These are phyloP conservation scores for Hypomecis punctinalis DNA, from an alignment of 2,888 invertebrate species.

Conservation along the genomic window DNA sequence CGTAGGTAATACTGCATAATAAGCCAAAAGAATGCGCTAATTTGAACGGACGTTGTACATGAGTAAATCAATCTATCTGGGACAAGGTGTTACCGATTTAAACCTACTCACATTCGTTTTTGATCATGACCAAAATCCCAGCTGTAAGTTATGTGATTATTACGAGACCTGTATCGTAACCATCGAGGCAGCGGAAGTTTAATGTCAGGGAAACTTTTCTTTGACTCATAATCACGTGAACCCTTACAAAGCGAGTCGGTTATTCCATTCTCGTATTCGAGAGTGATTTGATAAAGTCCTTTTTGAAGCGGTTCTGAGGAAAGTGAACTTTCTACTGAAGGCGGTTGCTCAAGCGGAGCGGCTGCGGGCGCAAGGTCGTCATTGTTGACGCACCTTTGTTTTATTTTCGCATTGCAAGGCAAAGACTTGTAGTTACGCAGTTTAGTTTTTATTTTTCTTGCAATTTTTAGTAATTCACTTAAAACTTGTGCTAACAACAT, in stretches of 20 bases:
- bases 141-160: conserved; percentile 36
- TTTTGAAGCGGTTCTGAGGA: conserved; percentile 55
- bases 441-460: conserved; percentile 1
- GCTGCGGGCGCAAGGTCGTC: conserved; percentile 60
- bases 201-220: conserved; percentile 40
- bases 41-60: conserved; percentile 4
- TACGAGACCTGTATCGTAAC: conserved; percentile 36
- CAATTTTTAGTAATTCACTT: neutral
- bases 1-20: too few species aligned
- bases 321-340: conserved; percentile 68
- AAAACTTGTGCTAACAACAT: neutral
- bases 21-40: neutral
- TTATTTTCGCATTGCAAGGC: conserved; percentile 39
- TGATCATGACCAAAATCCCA: conserved; percentile 38
- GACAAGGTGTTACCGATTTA: conserved; percentile 28
- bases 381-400: conserved; percentile 64
- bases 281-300: conserved; percentile 46
- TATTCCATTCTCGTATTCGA: conserved; percentile 39
- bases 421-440: conserved; percentile 24
- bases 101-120: conserved; percentile 24
- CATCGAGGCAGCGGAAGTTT: conserved; percentile 48
- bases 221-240: conserved; percentile 27
- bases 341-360: conserved; percentile 47
- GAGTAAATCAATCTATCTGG: conserved; percentile 23
- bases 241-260: conserved; percentile 19